phyloP scores from a whole-genome alignment of 2,113 vertebrate species.

The Globicephala melas region DNA sequence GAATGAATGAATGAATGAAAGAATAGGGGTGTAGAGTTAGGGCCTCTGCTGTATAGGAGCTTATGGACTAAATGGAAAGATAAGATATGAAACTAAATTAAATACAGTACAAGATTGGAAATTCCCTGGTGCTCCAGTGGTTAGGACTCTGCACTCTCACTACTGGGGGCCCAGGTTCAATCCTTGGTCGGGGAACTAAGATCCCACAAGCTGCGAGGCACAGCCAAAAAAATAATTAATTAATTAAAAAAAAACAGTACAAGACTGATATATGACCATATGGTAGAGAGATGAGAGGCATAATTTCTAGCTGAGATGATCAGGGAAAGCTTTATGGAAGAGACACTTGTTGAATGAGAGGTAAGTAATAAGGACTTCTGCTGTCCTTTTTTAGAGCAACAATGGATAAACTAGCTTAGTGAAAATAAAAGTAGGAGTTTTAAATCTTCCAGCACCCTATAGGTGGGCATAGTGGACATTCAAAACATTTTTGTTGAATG shows the following conservation, averaged over 20 bases:
- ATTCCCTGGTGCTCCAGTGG: no score
- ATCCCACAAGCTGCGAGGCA: accelerated
- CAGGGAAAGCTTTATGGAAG: not conserved
- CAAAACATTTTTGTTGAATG: not conserved
- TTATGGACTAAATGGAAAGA: not conserved
- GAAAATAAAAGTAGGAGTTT: slow-evolving; percentile 10
- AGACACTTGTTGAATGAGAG: not conserved
- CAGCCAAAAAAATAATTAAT: no score
- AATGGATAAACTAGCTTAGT: not conserved
- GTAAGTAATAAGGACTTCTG: not conserved
- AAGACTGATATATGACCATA: not conserved
- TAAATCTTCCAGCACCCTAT: not conserved
- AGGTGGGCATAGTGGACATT: not conserved
- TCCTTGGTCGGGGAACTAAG: no score
- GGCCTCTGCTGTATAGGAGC: accelerated
- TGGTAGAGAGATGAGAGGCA: not conserved
- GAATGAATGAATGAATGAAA: not conserved
- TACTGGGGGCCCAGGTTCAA: no score
- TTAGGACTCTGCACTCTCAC: no score
- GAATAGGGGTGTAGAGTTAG: not conserved
- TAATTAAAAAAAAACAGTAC: not conserved
- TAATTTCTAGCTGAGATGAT: not conserved
- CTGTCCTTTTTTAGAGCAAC: not conserved
- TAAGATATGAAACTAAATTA: not conserved
- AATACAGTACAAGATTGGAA: not conserved